These are phyloP conservation scores for Agrilus planipennis DNA, from an alignment of 1,140 invertebrate genomes.

Conservation along the genomic window DNA sequence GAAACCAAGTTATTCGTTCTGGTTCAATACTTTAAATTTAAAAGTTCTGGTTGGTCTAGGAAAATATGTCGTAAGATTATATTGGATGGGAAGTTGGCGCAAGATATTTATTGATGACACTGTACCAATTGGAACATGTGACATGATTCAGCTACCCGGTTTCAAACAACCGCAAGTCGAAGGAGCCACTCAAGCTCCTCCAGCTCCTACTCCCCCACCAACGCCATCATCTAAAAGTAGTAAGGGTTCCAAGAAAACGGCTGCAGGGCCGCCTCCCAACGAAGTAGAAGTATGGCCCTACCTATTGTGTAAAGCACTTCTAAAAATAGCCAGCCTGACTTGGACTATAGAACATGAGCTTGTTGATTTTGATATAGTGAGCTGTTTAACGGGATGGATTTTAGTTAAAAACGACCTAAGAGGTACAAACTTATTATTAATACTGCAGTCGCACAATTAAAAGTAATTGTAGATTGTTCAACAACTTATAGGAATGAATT, in stretches of 20 bases:
- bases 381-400: slow-evolving; percentile 28
- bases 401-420: slow-evolving; percentile 17
- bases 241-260: not conserved
- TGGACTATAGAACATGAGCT: slow-evolving; percentile 18
- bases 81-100: slow-evolving; percentile 28
- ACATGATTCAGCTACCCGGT: slow-evolving; percentile 19
- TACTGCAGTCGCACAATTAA: not conserved
- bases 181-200: not conserved
- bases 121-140: slow-evolving; percentile 19
- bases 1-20: too few relatives aligned
- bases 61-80: slow-evolving; percentile 27
- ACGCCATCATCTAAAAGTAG: not conserved
- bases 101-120: slow-evolving; percentile 26
- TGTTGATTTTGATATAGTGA: slow-evolving; percentile 23
- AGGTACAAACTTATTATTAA: slow-evolving; percentile 11
- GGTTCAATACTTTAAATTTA: too few relatives aligned
- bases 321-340: slow-evolving; percentile 25
- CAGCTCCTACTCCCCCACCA: not conserved
- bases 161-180: not conserved
- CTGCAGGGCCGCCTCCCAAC: slow-evolving; percentile 8
- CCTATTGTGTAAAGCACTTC: slow-evolving; percentile 25
- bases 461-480: not conserved
- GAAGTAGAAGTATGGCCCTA: slow-evolving; percentile 25
- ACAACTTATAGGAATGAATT: slow-evolving; percentile 12
- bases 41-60: slow-evolving; percentile 18